A percentile compares a stretch with the other conserved stretches of the same genome.
Evolutionary conservation across 1,140 invertebrate species (phyloP).

Genomic region (Drosophila sproati): DNA sequence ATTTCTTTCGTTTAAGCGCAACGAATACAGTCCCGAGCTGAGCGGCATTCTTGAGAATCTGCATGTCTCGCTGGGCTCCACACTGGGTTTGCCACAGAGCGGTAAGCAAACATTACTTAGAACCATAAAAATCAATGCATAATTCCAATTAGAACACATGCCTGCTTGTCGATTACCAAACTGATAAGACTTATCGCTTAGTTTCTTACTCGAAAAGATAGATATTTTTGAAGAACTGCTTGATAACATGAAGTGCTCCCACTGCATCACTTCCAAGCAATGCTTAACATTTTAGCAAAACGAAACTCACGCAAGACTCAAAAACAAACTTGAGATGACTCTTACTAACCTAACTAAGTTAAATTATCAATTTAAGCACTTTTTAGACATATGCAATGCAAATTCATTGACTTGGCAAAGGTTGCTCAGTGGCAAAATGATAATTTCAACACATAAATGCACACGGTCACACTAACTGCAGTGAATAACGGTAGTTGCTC

Average conservation of each 20-base stretch:
- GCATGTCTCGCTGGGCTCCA: conserved; percentile 78
- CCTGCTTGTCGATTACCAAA: background rate
- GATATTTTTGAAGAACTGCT: background rate
- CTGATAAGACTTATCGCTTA: background rate
- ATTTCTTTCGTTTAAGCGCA: conserved; percentile 54
- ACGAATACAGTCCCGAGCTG: conserved; percentile 77
- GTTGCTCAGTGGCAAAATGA: background rate
- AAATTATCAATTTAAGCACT: no score
- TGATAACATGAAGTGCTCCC: no score
- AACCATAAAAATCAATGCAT: background rate
- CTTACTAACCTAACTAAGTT: no score
- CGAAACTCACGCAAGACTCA: background rate
- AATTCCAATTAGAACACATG: no score
- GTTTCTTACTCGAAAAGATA: background rate
- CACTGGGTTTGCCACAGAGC: conserved; percentile 79
- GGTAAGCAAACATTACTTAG: conserved; percentile 36
- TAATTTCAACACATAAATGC: background rate
- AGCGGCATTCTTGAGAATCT: conserved; percentile 79
- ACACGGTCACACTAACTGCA: background rate
- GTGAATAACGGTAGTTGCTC: background rate
- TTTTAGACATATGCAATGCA: no score
- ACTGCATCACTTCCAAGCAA: background rate
- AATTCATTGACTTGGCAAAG: background rate
- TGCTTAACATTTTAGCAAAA: background rate
- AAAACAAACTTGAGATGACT: no score